A percentile compares a stretch with the other conserved stretches of the same genome.
phyloP scores from a whole-genome alignment of 1,140 invertebrate species.

The Lordiphosa mommai region DNA sequence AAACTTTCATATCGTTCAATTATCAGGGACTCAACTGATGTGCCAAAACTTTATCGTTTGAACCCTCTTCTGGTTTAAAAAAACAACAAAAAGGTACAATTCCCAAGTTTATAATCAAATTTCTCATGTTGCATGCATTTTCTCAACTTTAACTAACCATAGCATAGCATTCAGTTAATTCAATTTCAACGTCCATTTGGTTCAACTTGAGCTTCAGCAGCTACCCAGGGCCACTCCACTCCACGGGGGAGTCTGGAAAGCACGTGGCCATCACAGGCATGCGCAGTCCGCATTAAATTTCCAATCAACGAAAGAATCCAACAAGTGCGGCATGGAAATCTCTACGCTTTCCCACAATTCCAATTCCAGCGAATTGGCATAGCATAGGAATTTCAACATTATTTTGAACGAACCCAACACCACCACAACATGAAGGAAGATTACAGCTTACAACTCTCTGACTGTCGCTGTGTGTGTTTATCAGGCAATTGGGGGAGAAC shows the following conservation, averaged over 20 bases:
- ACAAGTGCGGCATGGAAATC: constrained; percentile 70
- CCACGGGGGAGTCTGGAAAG: constrained; percentile 19
- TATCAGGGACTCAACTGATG: too few relatives aligned
- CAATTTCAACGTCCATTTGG: constrained; percentile 30
- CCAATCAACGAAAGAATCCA: constrained; percentile 45
- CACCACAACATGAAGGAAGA: constrained; percentile 9
- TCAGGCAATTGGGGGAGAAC: constrained; percentile 6
- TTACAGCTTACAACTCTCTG: constrained; percentile 15
- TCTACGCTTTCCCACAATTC: neutral
- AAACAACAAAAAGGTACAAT: neutral
- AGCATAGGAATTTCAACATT: constrained; percentile 37
- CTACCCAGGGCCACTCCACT: too few relatives aligned
- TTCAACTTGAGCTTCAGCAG: neutral
- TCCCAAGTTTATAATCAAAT: constrained; percentile 6
- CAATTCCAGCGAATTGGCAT: constrained; percentile 1
- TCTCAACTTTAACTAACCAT: constrained; percentile 15
- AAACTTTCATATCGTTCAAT: too few relatives aligned
- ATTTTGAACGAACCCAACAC: neutral
- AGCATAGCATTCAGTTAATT: constrained; percentile 25
- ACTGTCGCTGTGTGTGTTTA: constrained; percentile 9
- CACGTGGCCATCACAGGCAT: constrained; percentile 31
- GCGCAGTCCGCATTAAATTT: constrained; percentile 33
- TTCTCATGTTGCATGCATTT: neutral
- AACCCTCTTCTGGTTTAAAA: too few relatives aligned
- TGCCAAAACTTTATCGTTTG: too few relatives aligned